phyloP scores from a whole-genome alignment of 2,113 vertebrate genomes.

The Hippotragus niger region DNA sequence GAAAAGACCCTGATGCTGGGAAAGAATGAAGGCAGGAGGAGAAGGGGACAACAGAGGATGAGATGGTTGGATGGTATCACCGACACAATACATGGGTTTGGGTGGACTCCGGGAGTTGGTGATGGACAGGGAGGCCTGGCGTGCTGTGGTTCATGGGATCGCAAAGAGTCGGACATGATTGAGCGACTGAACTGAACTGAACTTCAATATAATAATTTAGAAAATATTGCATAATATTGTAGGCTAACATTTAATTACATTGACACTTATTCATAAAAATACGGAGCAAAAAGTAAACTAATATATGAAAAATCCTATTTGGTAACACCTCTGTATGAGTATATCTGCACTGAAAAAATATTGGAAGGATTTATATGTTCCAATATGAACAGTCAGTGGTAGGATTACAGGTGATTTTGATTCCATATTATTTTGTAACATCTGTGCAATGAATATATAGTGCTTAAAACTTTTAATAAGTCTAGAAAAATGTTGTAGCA shows the following conservation, averaged over 20 bases:
- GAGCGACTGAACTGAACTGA: neutral
- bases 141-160: neutral
- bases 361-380: neutral
- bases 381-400: neutral
- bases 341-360: neutral
- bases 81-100: neutral
- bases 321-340: neutral
- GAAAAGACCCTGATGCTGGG: neutral
- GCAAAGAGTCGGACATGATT: fast-evolving
- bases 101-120: neutral
- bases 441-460: neutral
- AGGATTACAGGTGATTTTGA: neutral
- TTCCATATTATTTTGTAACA: neutral
- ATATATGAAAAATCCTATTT: neutral
- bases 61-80: neutral
- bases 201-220: neutral
- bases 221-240: neutral
- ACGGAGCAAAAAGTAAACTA: neutral
- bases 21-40: neutral
- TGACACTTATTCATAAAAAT: neutral
- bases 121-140: neutral
- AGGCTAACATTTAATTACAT: slow-evolving; percentile 3
- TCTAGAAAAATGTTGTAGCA: neutral
- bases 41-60: neutral
- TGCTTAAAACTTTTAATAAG: neutral